Base-by-base conservation (phyloP, 2,888 invertebrate genomes). In the Caenorhabditis imperialis region DNA sequence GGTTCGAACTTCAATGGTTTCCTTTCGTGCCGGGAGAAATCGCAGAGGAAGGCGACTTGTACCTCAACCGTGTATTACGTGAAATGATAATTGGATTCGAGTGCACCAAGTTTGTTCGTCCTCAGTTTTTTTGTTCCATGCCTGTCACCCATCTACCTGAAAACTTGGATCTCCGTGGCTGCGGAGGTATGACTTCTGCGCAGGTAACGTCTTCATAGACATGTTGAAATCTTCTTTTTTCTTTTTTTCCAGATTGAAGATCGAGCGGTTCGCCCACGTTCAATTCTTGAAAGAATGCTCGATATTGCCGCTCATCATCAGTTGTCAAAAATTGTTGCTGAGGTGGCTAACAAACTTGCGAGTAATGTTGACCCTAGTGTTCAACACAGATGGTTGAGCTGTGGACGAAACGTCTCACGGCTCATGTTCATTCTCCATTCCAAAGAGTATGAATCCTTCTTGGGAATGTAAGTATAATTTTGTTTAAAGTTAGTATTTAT, bases 131-230 rank as follows among this genome's bases (percentile, higher is more conserved):
- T 47, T 79, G 81, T 50, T 74, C 78, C 0, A 67, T 85, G 38
- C 83, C 84, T 6, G 60, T 81, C 8, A 84, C 83, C 14, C 71
- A 74, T 40, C 75, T 83, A 10, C 77, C 79, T 4, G 83, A 85
- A 50, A 47, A 27, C 16, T 51, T 86, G 27, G 85, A 86, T 61
- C 44, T 80, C 18, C 67, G 86, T 27, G 86, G 85, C 18, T 81
- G 84, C 6, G 73, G 60, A 8, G 86, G 77, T 0, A 69, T 80
- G 20, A 70, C 78, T 20, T 45, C 71, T 3, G 55, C 69, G 35
- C 83, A 83, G 73, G 84, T 85, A 20, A n/a, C n/a, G n/a, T n/a
- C n/a, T n/a, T n/a, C 10, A 30, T 30, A 7, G 6, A 30, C 6
- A 30, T 10, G 10, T 30, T 30, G 30, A 30, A 18, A 18, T 45